A percentile compares a stretch with the other conserved stretches of the same genome.
These are phyloP conservation scores for Accipiter cooperii DNA, from an alignment of 2,113 vertebrate genomes.

Conservation along the genomic window DNA sequence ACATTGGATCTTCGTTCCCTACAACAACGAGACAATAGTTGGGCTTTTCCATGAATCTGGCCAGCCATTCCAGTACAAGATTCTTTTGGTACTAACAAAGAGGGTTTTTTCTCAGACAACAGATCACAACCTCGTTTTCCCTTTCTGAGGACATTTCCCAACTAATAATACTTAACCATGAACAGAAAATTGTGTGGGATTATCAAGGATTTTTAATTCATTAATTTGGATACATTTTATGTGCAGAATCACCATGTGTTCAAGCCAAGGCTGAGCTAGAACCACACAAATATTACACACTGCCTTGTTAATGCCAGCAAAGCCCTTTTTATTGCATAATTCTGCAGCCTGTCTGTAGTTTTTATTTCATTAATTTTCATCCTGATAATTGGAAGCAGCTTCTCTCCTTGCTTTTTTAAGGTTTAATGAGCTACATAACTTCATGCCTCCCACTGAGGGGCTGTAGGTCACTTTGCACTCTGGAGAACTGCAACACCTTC, in stretches of 20 bases:
- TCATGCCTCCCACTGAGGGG: constrained; percentile 65
- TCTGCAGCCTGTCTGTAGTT: constrained; percentile 61
- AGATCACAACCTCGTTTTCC: constrained; percentile 14
- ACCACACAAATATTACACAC: constrained; percentile 67
- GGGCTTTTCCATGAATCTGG: not conserved
- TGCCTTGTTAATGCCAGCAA: constrained; percentile 60
- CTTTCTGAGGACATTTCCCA: constrained; percentile 21
- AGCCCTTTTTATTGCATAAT: constrained; percentile 65
- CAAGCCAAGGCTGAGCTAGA: constrained; percentile 54
- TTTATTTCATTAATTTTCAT: constrained; percentile 76
- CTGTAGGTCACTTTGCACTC: constrained; percentile 58
- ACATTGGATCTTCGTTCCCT: not conserved
- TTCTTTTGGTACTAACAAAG: not conserved
- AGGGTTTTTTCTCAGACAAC: constrained; percentile 15
- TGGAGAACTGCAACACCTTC: constrained; percentile 29
- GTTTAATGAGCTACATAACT: constrained; percentile 75
- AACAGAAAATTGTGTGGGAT: constrained; percentile 58
- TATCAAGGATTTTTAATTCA: constrained; percentile 72
- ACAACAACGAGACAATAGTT: not conserved
- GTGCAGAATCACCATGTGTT: constrained; percentile 53
- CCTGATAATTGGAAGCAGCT: constrained; percentile 79
- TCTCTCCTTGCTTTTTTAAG: constrained; percentile 68
- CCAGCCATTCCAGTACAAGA: not conserved
- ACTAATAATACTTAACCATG: constrained; percentile 13
- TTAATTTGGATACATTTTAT: constrained; percentile 71